Conservation (phyloP, 2,797 vertebrate genomes). For the Cossypha polioptera region DNA sequence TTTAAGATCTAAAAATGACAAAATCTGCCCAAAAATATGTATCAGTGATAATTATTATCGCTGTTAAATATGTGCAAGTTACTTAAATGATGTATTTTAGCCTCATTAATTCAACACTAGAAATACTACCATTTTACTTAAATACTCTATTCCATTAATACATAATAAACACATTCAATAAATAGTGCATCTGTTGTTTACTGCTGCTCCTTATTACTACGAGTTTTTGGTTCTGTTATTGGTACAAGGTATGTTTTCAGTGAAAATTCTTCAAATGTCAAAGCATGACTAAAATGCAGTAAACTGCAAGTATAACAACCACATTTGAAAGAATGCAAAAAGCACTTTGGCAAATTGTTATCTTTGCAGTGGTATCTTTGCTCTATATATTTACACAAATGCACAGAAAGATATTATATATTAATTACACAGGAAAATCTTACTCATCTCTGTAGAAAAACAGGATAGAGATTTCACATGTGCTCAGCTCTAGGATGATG, state of each 20-base stretch:
- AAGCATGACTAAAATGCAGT: constrained; percentile 9
- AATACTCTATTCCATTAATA: neutral
- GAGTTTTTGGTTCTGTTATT: constrained; percentile 15
- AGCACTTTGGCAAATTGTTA: neutral
- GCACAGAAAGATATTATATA: constrained; percentile 42
- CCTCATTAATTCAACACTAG: neutral
- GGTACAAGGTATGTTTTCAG: neutral
- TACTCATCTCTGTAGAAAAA: constrained; percentile 80
- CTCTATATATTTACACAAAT: constrained; percentile 61
- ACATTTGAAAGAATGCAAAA: constrained; percentile 37
- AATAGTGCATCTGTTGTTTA: neutral
- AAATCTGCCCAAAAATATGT: neutral
- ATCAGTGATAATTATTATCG: neutral
- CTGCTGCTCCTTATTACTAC: neutral
- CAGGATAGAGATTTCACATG: constrained; percentile 70
- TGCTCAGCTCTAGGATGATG: constrained; percentile 55
- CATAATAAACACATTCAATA: neutral
- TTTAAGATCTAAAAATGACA: neutral
- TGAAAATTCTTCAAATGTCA: constrained; percentile 39
- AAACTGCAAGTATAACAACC: constrained; percentile 27
- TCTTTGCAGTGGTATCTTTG: constrained; percentile 23
- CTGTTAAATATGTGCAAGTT: neutral
- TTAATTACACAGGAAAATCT: constrained; percentile 77
- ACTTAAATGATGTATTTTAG: neutral
- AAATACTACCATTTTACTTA: neutral